phyloP scores from a whole-genome alignment of 2,888 invertebrate genomes.

The Terebella lapidaria region DNA sequence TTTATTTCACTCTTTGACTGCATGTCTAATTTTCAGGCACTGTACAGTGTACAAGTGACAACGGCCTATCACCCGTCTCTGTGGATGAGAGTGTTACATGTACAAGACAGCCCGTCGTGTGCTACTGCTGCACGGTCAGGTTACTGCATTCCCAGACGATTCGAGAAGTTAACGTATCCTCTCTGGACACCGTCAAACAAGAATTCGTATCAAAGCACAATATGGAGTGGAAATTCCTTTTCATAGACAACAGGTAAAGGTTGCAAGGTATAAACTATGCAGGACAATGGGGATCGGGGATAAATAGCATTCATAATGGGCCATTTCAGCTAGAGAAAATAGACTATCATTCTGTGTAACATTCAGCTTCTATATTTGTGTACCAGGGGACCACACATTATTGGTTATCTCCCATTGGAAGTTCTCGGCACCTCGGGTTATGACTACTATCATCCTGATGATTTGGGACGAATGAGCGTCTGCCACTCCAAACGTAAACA shows the following conservation, averaged over 20 bases:
- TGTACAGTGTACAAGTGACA: too few relatives aligned
- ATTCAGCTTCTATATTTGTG: too few relatives aligned
- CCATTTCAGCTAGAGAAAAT: too few relatives aligned
- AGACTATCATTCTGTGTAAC: too few relatives aligned
- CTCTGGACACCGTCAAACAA: conserved; percentile 57
- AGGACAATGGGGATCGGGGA: too few relatives aligned
- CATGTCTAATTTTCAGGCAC: too few relatives aligned
- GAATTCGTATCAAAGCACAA: conserved; percentile 91
- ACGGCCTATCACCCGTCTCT: too few relatives aligned
- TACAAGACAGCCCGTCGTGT: conserved; percentile 24
- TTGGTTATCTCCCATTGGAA: conserved; percentile 90
- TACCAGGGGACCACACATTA: conserved; percentile 76
- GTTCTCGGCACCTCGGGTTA: conserved; percentile 92
- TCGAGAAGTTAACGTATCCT: conserved; percentile 76
- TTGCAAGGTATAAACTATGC: too few relatives aligned
- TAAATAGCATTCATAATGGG: too few relatives aligned
- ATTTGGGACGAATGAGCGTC: too few relatives aligned
- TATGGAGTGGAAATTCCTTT: conserved; percentile 92
- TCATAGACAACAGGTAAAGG: conserved; percentile 74
- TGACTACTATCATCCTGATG: conserved; percentile 92
- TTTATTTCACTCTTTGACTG: too few relatives aligned
- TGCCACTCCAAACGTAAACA: conserved; percentile 75
- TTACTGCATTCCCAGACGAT: conserved; percentile 77
- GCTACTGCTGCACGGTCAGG: conserved; percentile 59
- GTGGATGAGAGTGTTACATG: too few relatives aligned